These are phyloP conservation scores for Shargacucullia verbasci DNA, from an alignment of 2,888 invertebrate species.

Conservation along the genomic window DNA sequence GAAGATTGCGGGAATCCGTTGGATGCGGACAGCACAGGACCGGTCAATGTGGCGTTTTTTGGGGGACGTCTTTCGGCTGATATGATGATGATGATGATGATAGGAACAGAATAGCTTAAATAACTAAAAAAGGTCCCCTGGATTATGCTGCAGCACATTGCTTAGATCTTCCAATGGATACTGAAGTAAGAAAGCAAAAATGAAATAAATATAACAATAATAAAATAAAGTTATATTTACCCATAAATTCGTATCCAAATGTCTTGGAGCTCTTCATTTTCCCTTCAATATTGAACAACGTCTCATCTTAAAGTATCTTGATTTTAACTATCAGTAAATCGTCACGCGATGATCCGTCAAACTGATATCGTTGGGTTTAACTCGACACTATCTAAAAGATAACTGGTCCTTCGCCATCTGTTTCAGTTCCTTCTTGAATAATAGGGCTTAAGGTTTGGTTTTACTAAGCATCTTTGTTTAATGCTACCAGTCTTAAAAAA, in stretches of 20 bases:
- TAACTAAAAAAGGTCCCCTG: no score
- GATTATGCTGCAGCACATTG: no score
- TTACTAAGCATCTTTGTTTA: background rate
- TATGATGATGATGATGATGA: no score
- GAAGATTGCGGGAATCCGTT: no score
- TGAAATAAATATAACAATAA: background rate
- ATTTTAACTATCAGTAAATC: conserved; percentile 18
- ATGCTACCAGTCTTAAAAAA: no score
- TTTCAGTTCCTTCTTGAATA: conserved; percentile 31
- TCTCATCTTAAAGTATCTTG: conserved; percentile 28
- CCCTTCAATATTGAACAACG: conserved; percentile 31
- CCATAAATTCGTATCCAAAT: conserved; percentile 44
- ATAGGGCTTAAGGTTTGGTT: conserved; percentile 37
- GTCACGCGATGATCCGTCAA: conserved; percentile 48
- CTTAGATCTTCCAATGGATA: no score
- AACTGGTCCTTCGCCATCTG: conserved; percentile 41
- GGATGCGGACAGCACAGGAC: no score
- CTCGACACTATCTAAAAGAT: conserved; percentile 55
- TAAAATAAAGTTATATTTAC: background rate
- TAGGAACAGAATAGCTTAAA: no score
- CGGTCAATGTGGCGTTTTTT: no score
- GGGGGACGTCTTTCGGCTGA: no score
- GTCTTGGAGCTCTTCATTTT: conserved; percentile 50
- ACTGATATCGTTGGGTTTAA: conserved; percentile 42
- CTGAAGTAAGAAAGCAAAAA: background rate